These are phyloP conservation scores for Oegoconia quadripuncta DNA, from an alignment of 2,888 invertebrate species.

Conservation along the genomic window DNA sequence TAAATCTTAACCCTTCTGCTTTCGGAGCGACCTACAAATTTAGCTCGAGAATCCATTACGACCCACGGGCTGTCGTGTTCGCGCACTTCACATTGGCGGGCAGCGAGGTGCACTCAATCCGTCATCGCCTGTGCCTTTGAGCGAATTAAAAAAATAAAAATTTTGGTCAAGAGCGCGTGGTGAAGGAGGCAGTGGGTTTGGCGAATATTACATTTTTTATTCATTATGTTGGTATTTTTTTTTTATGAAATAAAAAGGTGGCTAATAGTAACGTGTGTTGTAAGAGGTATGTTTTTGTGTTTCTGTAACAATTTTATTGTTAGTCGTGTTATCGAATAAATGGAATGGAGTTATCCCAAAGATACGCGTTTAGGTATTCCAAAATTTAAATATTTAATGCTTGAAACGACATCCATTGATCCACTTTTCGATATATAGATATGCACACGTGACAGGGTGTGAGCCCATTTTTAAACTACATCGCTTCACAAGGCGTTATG, in stretches of 20 bases:
- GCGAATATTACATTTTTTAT: not conserved
- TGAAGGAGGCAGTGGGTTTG: constrained; percentile 1
- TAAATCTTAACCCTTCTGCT: constrained; percentile 1
- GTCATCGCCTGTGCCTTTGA: constrained; percentile 42
- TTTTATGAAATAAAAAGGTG: not conserved
- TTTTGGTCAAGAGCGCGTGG: not conserved
- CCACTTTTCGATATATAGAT: too few relatives aligned
- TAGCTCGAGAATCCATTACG: constrained; percentile 13
- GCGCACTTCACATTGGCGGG: constrained; percentile 5
- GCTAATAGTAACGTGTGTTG: too few relatives aligned
- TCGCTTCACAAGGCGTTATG: too few relatives aligned
- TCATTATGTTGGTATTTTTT: not conserved
- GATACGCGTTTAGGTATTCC: too few relatives aligned
- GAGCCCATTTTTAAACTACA: too few relatives aligned
- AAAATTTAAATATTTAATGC: too few relatives aligned
- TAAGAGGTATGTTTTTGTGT: too few relatives aligned
- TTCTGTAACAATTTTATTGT: too few relatives aligned
- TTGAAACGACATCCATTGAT: too few relatives aligned
- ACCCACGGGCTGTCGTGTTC: constrained; percentile 13
- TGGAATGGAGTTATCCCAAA: too few relatives aligned
- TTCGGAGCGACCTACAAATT: constrained; percentile 1
- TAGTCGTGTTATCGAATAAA: too few relatives aligned
- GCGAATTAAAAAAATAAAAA: constrained; percentile 19
- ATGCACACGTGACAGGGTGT: too few relatives aligned
- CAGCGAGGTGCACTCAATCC: constrained; percentile 47